Evolutionary conservation across 2,797 vertebrate genomes (phyloP).

Genomic region (Craterocephalus amniculus): DNA sequence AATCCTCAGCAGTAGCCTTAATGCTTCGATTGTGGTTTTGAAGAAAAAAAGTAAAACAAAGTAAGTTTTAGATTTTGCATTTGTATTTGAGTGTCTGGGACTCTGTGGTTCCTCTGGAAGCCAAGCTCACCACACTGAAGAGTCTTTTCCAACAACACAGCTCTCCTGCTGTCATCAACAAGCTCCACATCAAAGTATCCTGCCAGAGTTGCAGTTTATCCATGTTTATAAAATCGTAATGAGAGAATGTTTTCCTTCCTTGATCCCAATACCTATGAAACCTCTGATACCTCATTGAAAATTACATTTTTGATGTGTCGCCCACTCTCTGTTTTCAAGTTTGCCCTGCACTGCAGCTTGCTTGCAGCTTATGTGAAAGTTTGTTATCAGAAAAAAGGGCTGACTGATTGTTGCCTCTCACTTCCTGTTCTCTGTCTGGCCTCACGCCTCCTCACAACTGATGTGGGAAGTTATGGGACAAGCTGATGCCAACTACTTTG

Average conservation of each 20-base stretch:
- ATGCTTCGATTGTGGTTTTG: constrained; percentile 1
- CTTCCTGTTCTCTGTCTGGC: constrained; percentile 83
- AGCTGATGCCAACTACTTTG: constrained; percentile 53
- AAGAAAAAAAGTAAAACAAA: not conserved
- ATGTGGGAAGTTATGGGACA: constrained; percentile 50
- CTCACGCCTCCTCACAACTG: constrained; percentile 72
- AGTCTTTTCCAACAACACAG: constrained; percentile 16
- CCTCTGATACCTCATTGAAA: not conserved
- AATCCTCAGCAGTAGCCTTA: constrained; percentile 1
- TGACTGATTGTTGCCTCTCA: constrained; percentile 58
- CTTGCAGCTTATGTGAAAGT: constrained; percentile 52
- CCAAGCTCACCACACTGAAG: constrained; percentile 19
- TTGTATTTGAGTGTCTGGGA: constrained; percentile 24
- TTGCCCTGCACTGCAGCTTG: constrained; percentile 4
- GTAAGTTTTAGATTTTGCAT: not conserved
- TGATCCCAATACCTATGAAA: not conserved
- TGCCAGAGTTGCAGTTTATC: not conserved
- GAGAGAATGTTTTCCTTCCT: not conserved
- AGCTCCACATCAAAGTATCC: constrained; percentile 5
- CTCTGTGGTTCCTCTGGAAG: constrained; percentile 17
- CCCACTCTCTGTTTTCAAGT: constrained; percentile 16
- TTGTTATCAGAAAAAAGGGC: constrained; percentile 52
- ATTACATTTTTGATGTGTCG: constrained; percentile 20
- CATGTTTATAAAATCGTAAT: not conserved
- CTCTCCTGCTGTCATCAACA: constrained; percentile 4